Conservation (phyloP, 2,797 vertebrate genomes). For the Luscinia luscinia region DNA sequence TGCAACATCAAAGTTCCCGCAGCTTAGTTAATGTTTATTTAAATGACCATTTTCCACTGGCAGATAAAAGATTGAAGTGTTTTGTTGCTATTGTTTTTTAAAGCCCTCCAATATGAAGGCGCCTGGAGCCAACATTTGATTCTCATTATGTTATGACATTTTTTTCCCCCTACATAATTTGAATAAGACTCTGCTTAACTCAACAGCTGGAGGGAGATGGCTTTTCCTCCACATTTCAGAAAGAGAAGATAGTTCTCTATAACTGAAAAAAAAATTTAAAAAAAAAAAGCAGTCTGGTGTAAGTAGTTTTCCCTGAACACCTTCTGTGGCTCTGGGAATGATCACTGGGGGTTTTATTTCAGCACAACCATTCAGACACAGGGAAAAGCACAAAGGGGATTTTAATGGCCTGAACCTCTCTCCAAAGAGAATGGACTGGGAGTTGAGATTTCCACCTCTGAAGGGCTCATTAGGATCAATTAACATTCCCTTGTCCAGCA, state of each 20-base stretch:
- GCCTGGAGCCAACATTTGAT: constrained; percentile 58
- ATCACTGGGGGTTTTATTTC: constrained; percentile 3
- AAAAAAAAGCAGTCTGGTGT: neutral
- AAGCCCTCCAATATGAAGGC: constrained; percentile 23
- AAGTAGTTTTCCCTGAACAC: neutral
- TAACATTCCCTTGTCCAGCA: neutral
- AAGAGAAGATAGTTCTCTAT: neutral
- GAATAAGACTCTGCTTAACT: constrained; percentile 68
- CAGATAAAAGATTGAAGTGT: constrained; percentile 54
- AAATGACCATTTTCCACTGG: constrained; percentile 54
- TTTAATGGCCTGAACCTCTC: neutral
- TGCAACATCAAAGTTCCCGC: neutral
- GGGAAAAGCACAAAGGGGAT: neutral
- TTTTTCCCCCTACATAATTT: constrained; percentile 60
- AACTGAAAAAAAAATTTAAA: neutral
- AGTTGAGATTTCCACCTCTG: neutral
- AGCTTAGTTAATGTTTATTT: constrained; percentile 59
- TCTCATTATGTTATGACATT: constrained; percentile 67
- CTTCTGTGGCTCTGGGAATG: neutral
- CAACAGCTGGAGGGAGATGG: constrained; percentile 59
- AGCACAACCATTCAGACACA: neutral
- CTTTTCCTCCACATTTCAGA: neutral
- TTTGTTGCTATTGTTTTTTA: constrained; percentile 50
- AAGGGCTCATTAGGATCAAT: constrained; percentile 1
- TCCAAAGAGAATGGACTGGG: neutral